Conservation (phyloP, 2,888 invertebrate species). For the Zelleria hepariella region DNA sequence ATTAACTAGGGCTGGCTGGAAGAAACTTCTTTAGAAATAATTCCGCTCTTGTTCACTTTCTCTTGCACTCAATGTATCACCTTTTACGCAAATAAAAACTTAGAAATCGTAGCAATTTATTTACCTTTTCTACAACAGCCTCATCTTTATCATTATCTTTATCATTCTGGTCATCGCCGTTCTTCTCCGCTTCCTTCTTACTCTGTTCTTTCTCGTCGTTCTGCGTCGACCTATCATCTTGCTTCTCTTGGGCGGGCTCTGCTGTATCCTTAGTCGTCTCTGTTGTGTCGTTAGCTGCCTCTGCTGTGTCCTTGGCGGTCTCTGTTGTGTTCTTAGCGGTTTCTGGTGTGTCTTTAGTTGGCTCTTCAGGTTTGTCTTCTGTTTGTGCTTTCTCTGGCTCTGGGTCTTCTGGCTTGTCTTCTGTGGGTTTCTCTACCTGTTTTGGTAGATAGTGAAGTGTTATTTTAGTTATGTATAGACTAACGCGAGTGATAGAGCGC, state of each 20-base stretch:
- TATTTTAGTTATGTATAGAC: no score
- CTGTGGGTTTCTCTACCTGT: not conserved
- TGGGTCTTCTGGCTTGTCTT: conserved; percentile 13
- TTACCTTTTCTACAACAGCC: conserved; percentile 10
- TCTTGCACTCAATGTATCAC: no score
- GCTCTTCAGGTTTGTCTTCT: not conserved
- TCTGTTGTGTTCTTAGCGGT: conserved; percentile 11
- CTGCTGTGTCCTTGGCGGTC: not conserved
- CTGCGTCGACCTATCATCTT: conserved; percentile 9
- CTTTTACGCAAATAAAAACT: no score
- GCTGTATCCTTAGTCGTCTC: conserved; percentile 9
- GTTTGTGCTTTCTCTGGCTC: not conserved
- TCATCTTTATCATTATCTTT: conserved; percentile 18
- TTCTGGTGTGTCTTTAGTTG: conserved; percentile 10
- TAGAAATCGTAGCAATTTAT: no score
- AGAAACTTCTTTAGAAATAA: no score
- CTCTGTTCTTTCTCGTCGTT: conserved; percentile 13
- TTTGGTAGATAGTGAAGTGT: no score
- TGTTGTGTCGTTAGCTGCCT: not conserved
- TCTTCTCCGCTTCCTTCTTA: conserved; percentile 16
- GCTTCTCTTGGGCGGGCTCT: conserved; percentile 7
- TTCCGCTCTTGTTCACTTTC: no score
- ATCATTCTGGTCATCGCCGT: not conserved
- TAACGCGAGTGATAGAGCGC: no score
- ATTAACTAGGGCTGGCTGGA: no score